Evolutionary conservation across 2,113 vertebrate species (phyloP).

Genomic region (Syngnathoides biaculeatus): DNA sequence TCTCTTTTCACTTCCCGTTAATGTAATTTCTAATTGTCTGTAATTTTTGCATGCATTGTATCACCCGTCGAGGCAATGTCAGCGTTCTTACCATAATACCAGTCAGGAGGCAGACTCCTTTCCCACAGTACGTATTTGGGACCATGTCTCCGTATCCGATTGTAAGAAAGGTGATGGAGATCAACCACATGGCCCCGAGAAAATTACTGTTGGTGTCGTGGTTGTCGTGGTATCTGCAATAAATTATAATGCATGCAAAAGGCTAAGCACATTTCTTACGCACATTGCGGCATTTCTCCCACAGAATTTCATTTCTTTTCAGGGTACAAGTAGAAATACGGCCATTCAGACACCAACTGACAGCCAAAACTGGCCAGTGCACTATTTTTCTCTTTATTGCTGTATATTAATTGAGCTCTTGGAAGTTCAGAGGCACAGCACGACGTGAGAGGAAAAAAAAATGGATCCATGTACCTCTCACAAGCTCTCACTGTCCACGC

Average conservation of each 20-base stretch:
- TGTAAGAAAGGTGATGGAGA: constrained; percentile 98
- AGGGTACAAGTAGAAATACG: too few relatives aligned
- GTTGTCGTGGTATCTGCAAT: constrained; percentile 93
- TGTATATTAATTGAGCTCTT: constrained; percentile 13
- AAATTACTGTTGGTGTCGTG: constrained; percentile 98
- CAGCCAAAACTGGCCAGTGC: too few relatives aligned
- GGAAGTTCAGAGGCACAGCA: constrained; percentile 15
- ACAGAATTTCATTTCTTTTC: too few relatives aligned
- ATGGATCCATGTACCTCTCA: constrained; percentile 85
- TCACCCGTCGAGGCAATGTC: not conserved
- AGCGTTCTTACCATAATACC: constrained; percentile 93
- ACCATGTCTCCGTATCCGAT: constrained; percentile 99
- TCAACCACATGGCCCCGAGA: constrained; percentile 99
- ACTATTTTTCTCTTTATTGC: not conserved
- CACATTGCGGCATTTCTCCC: not conserved
- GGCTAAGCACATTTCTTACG: constrained; percentile 15
- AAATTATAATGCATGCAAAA: constrained; percentile 51
- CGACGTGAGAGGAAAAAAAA: constrained; percentile 34
- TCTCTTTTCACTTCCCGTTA: not conserved
- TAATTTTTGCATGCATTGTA: not conserved
- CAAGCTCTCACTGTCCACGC: constrained; percentile 99
- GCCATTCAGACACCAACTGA: too few relatives aligned
- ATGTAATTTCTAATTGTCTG: not conserved
- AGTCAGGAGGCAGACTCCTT: constrained; percentile 97
- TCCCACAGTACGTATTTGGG: constrained; percentile 98